Evolutionary conservation across 2,888 invertebrate species (phyloP).

Genomic region (Coleophora flavipennella): DNA sequence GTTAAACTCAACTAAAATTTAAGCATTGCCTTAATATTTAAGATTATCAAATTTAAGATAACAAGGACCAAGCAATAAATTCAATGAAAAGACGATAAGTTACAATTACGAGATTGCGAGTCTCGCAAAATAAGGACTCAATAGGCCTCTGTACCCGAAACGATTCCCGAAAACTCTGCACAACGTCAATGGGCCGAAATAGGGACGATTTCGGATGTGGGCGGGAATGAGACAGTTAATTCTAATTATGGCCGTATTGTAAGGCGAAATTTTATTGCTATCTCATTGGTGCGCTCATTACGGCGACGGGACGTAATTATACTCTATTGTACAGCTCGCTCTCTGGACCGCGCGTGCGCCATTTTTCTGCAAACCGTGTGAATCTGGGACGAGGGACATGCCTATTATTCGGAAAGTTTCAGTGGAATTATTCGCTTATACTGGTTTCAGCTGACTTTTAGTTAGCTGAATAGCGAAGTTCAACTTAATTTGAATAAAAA

Average conservation of each 20-base stretch:
- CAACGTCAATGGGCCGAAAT: conserved; percentile 44
- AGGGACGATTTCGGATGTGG: conserved; percentile 55
- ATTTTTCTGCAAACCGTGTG: conserved; percentile 61
- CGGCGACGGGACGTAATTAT: conserved; percentile 49
- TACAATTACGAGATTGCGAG: conserved; percentile 22
- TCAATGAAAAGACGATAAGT: conserved; percentile 33
- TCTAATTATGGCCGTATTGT: conserved; percentile 68
- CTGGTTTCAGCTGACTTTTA: conserved; percentile 29
- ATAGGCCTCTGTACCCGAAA: conserved; percentile 6
- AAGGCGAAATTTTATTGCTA: conserved; percentile 66
- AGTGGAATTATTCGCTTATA: conserved; percentile 23
- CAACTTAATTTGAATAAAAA: neutral
- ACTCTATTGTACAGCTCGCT: conserved; percentile 43
- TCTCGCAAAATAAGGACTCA: neutral
- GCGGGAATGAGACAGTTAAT: conserved; percentile 67
- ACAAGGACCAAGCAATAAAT: conserved; percentile 16
- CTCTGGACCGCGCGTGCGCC: conserved; percentile 29
- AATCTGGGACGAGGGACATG: conserved; percentile 45
- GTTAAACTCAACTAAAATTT: too few species aligned
- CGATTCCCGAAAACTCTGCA: conserved; percentile 24
- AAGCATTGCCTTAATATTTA: too few species aligned
- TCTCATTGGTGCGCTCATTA: conserved; percentile 67
- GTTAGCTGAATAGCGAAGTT: conserved; percentile 19
- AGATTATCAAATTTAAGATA: too few species aligned
- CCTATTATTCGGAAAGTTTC: conserved; percentile 23